Evolutionary conservation across 2,888 invertebrate species (phyloP).

Genomic region (Palloptera scutellata): DNA sequence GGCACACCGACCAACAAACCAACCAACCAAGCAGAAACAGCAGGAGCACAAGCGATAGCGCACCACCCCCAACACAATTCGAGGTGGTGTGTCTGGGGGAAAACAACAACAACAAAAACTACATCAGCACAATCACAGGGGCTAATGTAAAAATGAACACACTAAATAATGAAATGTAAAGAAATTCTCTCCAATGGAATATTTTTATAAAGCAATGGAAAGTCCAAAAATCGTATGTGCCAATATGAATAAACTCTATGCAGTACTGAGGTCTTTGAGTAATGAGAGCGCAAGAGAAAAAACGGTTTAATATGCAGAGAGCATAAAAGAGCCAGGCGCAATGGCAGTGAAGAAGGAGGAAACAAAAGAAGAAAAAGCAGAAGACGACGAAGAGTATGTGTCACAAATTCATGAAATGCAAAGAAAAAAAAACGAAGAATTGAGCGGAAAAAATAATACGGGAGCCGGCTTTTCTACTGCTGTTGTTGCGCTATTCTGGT

Average conservation of each 20-base stretch:
- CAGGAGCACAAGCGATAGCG: neutral
- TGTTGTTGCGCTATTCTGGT: constrained; percentile 19
- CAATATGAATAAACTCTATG: constrained; percentile 1
- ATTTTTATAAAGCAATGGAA: neutral
- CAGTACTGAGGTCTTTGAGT: too few relatives aligned
- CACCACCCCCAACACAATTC: too few relatives aligned
- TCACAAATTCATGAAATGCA: too few relatives aligned
- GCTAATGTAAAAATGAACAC: neutral
- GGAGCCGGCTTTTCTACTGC: constrained; percentile 42
- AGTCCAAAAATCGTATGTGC: neutral
- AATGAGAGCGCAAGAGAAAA: neutral
- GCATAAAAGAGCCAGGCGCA: constrained; percentile 11
- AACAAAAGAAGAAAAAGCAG: constrained; percentile 21
- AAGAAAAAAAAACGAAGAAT: neutral
- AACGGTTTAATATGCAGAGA: neutral
- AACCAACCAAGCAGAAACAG: constrained; percentile 1
- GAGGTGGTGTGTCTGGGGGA: too few relatives aligned
- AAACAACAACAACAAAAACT: too few relatives aligned
- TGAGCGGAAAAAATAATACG: constrained; percentile 29
- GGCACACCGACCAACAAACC: constrained; percentile 1
- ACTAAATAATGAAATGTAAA: neutral
- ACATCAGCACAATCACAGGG: neutral
- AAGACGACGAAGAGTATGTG: too few relatives aligned
- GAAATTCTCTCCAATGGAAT: neutral
- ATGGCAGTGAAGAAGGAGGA: constrained; percentile 14